phyloP scores from a whole-genome alignment of 2,113 vertebrate genomes.

The Hippocampus guttulatus region DNA sequence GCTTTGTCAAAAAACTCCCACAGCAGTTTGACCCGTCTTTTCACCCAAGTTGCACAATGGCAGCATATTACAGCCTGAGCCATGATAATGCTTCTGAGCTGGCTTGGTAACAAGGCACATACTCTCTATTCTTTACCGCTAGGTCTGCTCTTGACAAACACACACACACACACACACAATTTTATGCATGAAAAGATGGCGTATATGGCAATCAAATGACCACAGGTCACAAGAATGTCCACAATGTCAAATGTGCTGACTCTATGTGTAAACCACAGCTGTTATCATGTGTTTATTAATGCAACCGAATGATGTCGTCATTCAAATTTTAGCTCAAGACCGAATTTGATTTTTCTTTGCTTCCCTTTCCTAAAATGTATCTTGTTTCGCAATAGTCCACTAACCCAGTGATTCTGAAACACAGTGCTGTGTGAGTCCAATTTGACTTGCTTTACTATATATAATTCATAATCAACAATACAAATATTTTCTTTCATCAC shows the following conservation, averaged over 20 bases:
- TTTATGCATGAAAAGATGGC: conserved; percentile 15
- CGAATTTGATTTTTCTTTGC: too few relatives aligned
- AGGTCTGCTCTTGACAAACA: conserved; percentile 20
- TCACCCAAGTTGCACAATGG: conserved; percentile 7
- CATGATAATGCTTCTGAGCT: conserved; percentile 19
- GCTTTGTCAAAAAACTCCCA: neutral
- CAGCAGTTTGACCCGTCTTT: neutral
- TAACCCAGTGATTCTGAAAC: too few relatives aligned
- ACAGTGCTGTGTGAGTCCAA: too few relatives aligned
- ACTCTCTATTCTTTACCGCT: neutral
- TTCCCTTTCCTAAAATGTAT: too few relatives aligned
- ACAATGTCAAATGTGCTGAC: neutral
- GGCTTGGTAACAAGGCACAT: conserved; percentile 46
- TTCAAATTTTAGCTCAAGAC: too few relatives aligned
- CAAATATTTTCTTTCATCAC: too few relatives aligned
- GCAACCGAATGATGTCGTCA: too few relatives aligned
- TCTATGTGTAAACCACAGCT: neutral
- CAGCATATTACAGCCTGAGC: conserved; percentile 39
- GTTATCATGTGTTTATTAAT: neutral
- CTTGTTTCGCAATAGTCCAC: too few relatives aligned
- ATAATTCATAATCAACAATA: too few relatives aligned
- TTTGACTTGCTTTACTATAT: too few relatives aligned
- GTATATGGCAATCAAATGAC: conserved; percentile 7
- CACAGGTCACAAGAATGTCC: neutral
- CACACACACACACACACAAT: conserved; percentile 3